Evolutionary conservation across 2,888 invertebrate genomes (phyloP), one percentile per base, ranked within the genome.

Genomic region (Hydraecia micacea): DNA sequence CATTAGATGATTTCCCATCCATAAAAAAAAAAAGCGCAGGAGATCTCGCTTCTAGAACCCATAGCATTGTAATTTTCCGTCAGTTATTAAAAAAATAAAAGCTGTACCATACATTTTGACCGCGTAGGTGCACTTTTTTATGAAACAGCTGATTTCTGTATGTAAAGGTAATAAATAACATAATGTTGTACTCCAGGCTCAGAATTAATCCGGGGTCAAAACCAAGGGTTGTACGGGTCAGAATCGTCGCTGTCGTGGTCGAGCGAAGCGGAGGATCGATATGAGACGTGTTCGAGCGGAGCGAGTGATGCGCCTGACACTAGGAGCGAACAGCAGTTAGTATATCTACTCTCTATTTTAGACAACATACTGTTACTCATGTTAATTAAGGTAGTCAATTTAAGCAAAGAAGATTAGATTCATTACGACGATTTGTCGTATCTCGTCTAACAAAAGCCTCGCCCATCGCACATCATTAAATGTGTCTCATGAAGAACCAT

Each of bases 231-330:
- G 52, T 81, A 82, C 73, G 95, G 95, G 1, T 96, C 96, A 0
- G 96, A 96, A 55, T 96, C 96, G 0, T 95, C 95, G 55, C 81
- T 95, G 76, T 97, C 97, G 36, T 96, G 96, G 78, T 96, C 97
- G 36, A 97, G 98, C 87, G 98, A 98, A 73, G 98, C 98, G 0
- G 98, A 98, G 87, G 99, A 98, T 68, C 98, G 98, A 73, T 99
- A 99, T 94, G 99, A 99, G 95, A 99, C 99, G 0, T 99, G 99
- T 92, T 99, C 99, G 39, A 97, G 97, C 73, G 97, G 97, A 7
- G 96, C 95, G 60, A 96, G 96, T 81, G 96, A 96, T 79, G 93
- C 91, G 18, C 93, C 95, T 8, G 94, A 95, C 58, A 83, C 92
- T 0, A 86, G 90, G 52, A 88, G 85, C 0, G 93, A 93, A 76